Evolutionary conservation across 1,140 invertebrate species (phyloP), one percentile per base, ranked within the genome.

Genomic region (Drosophila azteca): DNA sequence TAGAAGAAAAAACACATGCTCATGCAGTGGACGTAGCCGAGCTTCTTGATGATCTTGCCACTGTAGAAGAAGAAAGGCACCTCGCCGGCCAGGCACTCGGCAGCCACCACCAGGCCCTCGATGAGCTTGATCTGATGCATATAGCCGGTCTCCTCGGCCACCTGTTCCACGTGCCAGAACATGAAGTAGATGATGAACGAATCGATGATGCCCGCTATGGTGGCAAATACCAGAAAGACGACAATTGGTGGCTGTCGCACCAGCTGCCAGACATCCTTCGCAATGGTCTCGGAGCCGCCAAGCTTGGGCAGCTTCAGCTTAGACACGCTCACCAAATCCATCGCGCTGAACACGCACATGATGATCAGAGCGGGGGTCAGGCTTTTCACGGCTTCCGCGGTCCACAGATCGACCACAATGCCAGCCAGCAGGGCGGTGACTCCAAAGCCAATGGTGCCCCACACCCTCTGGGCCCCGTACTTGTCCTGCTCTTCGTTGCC

Each of bases 141-240:
- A 9, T 93, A 92, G 15, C 93, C 93, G 0, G 94, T 95, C 44
- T 91, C 76, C 20, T 92, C 90, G 0, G 95, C 95, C 17, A 96
- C 91, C 77, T 96, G 95, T 92, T 96, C 95, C 39, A 96, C 77
- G 83, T 92, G 96, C 96, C 95, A 96, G 80, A 96, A 96, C 90
- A 96, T 93, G 79, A 95, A 96, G 77, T 96, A 96, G 39, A 96
- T 95, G 15, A 96, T 93, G 83, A 96, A 96, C 58, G 95, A 95
- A 79, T 96, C 96, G 39, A 96, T 92, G 11, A 95, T 94, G 6
- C 96, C 96, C 6, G 94, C 95, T 2, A 96, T 92, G 1, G 94
- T 94, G 1, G 95, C 94, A 79, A 96, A 96, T 0, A 93, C 78
- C 26, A 96, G 91, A 87, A 96, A 96, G 26, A 94, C 93, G 0